Base-by-base conservation (phyloP, 2,113 vertebrate species). In the Leiothrix lutea region DNA sequence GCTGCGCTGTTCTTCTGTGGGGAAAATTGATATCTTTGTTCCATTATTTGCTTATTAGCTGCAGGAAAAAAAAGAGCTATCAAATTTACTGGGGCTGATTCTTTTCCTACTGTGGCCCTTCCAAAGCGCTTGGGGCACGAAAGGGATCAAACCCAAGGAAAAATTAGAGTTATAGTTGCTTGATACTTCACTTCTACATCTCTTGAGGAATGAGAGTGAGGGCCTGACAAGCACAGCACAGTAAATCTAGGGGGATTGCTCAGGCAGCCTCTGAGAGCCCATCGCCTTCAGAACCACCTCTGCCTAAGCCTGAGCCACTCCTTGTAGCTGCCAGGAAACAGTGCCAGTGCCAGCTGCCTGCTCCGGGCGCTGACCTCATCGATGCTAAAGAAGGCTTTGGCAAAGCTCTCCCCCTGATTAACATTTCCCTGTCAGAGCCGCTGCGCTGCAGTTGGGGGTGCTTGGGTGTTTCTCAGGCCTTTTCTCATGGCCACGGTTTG, bases 1-100 rank as follows among this genome's bases (percentile, higher is more conserved):
- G 25, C 61, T 50, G 44, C 1, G 0, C 44, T 36, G 31, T 9
- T 64, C 67, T 50, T 40, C 50, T 0, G 0, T 5, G 4, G 2
- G 65, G 36, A 29, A 72, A 70, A 51, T 0, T 5, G 8, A 24
- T 60, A 18, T 56, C 23, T 51, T 62, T 50, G 23, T 65, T 71
- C 38, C 45, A 6, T 47, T 66, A 23, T 33, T 79, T 56, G 16
- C 56, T 38, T 16, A 11, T 33, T 22, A 24, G 20, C 47, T 71
- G 19, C 44, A 15, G 31, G 11, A 57, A 24, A 79, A 24, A 79
- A 48, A 17, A 18, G 45, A 42, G 40, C 2, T 33, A 12, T 60
- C 51, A 6, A 2, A 38, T 62, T 62, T 22, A 33, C 28, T 36
- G 19, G 35, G 50, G 7, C 20, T 33, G 40, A 20, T 69, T 19